Conservation (phyloP, 2,797 vertebrate species). For the Pteropus rufus region DNA sequence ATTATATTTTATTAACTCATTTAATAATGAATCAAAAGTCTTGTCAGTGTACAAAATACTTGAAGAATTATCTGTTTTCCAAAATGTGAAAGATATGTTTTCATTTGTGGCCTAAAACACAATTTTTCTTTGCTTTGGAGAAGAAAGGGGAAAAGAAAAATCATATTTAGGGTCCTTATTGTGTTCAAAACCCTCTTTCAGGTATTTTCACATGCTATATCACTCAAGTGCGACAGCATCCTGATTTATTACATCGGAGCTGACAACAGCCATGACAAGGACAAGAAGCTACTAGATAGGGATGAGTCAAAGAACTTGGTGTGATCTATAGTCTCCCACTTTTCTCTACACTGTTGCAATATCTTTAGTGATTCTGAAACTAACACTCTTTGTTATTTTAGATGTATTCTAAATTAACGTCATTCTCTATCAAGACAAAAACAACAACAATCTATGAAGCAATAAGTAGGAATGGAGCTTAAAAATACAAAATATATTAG, state of each 20-base stretch:
- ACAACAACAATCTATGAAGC: not conserved
- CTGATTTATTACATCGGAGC: not conserved
- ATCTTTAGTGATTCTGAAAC: not conserved
- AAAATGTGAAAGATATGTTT: not conserved
- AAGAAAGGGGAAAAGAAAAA: not conserved
- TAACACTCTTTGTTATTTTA: not conserved
- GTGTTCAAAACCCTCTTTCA: not conserved
- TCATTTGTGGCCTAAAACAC: not conserved
- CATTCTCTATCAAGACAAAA: not conserved
- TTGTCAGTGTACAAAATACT: not conserved
- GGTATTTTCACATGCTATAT: fast-evolving
- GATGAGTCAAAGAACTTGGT: not conserved
- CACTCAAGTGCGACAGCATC: not conserved
- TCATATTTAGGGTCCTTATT: not conserved
- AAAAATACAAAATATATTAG: not conserved
- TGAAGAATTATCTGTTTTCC: not conserved
- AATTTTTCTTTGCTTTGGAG: not conserved
- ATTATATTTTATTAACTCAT: not conserved
- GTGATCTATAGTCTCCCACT: not conserved
- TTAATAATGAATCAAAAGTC: not conserved
- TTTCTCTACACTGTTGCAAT: not conserved
- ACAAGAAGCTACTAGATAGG: too few relatives aligned
- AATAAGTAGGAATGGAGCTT: not conserved
- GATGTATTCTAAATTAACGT: not conserved
- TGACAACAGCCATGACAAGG: not conserved